phyloP scores from a whole-genome alignment of 2,888 invertebrate genomes.

The Eumerus sabulonum region DNA sequence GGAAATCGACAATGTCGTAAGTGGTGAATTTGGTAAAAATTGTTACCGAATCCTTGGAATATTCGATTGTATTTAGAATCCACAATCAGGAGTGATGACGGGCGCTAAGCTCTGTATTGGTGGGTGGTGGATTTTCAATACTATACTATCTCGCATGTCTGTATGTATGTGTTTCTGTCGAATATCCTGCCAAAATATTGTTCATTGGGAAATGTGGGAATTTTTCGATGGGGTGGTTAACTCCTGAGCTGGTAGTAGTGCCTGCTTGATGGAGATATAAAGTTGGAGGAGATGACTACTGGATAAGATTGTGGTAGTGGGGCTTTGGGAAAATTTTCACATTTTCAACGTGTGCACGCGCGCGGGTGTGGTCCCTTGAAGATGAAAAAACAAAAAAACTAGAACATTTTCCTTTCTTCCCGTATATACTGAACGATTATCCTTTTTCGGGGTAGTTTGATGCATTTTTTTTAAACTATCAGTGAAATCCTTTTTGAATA shows the following conservation, averaged over 20 bases:
- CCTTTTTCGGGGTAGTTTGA: conserved; percentile 19
- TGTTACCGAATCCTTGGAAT: conserved; percentile 12
- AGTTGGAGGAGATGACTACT: conserved; percentile 25
- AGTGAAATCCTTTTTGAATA: conserved; percentile 34
- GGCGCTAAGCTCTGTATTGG: conserved; percentile 18
- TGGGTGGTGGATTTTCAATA: conserved; percentile 38
- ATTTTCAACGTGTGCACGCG: conserved; percentile 76
- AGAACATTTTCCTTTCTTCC: conserved; percentile 13
- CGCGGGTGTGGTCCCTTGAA: conserved; percentile 78
- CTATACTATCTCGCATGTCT: conserved; percentile 18
- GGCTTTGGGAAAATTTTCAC: conserved; percentile 71
- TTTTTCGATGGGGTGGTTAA: conserved; percentile 42
- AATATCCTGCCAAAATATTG: conserved; percentile 66
- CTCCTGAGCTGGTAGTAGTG: conserved; percentile 3
- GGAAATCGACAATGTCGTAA: background rate
- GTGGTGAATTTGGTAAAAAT: conserved; percentile 51
- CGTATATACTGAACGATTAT: conserved; percentile 23
- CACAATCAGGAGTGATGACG: conserved; percentile 10
- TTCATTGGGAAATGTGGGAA: conserved; percentile 47
- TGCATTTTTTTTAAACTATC: background rate
- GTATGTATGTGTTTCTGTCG: conserved; percentile 23
- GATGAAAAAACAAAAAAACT: conserved; percentile 29
- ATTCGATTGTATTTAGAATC: background rate
- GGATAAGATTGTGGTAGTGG: conserved; percentile 25
- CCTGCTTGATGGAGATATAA: conserved; percentile 30